A percentile compares a stretch with the other conserved stretches of the same genome.
Evolutionary conservation across 2,113 vertebrate species (phyloP).

Genomic region (Climacteris rufus): DNA sequence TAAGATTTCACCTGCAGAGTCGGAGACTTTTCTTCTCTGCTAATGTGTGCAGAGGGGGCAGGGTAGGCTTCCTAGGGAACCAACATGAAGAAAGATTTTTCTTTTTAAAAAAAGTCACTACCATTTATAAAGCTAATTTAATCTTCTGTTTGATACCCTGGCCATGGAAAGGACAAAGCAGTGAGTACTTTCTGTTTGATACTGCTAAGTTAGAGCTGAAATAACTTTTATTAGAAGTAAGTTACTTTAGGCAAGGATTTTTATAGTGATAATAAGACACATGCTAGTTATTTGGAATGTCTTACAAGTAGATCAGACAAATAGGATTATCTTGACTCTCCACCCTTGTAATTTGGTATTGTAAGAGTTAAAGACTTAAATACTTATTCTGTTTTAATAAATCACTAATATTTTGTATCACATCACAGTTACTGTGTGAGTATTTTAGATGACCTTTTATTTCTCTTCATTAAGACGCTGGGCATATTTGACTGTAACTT

Average conservation of each 20-base stretch:
- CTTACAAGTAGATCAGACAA: not conserved
- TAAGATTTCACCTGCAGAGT: not conserved
- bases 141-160: not conserved
- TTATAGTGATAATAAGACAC: not conserved
- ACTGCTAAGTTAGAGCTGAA: not conserved
- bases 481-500: not conserved
- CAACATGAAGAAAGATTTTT: not conserved
- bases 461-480: conserved; percentile 4
- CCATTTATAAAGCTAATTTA: not conserved
- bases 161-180: not conserved
- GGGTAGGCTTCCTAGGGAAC: not conserved
- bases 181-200: not conserved
- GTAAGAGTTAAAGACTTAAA: not conserved
- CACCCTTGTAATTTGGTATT: not conserved
- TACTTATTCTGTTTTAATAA: not conserved
- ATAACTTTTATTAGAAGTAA: not conserved
- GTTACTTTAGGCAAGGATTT: not conserved
- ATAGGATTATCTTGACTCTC: not conserved
- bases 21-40: not conserved
- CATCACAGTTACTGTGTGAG: not conserved
- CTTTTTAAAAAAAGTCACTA: not conserved
- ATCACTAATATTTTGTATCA: not conserved
- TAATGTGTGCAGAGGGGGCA: not conserved
- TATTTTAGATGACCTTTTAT: not conserved
- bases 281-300: not conserved